Conservation (phyloP, 1,140 invertebrate species). For the Scaptomyza pallida region DNA sequence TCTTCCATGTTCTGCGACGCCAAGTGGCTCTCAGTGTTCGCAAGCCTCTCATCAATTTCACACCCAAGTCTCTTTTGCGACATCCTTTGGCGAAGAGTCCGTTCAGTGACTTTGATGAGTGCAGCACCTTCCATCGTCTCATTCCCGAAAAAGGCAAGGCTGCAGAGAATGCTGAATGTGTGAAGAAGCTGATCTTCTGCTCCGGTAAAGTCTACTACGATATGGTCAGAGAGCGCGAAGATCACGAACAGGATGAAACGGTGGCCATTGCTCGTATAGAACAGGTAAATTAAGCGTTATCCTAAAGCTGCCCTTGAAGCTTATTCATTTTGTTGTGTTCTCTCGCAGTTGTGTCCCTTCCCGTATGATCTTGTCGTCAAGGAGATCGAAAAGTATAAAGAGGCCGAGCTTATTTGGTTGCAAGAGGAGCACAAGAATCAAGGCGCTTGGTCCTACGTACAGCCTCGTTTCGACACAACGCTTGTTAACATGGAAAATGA, state of each 20-base stretch:
- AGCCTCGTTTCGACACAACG: slow-evolving; percentile 94
- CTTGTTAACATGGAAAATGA: slow-evolving; percentile 80
- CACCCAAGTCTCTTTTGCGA: slow-evolving; percentile 97
- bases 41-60: slow-evolving; percentile 98
- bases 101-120: slow-evolving; percentile 96
- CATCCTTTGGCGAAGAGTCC: slow-evolving; percentile 97
- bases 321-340: no score
- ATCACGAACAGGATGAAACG: slow-evolving; percentile 90
- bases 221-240: slow-evolving; percentile 92
- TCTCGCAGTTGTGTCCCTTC: slow-evolving; percentile 95
- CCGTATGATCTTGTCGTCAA: slow-evolving; percentile 97
- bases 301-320: background rate
- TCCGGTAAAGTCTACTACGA: slow-evolving; percentile 99
- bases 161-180: slow-evolving; percentile 87
- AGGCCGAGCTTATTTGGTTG: slow-evolving; percentile 94
- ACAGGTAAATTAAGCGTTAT: slow-evolving; percentile 87
- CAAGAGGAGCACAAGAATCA: slow-evolving; percentile 99
- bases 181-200: slow-evolving; percentile 96
- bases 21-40: slow-evolving; percentile 98
- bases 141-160: slow-evolving; percentile 92
- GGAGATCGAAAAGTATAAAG: slow-evolving; percentile 95
- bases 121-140: slow-evolving; percentile 90
- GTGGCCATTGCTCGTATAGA: slow-evolving; percentile 95
- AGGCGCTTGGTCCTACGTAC: slow-evolving; percentile 97
- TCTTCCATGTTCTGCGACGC: slow-evolving; percentile 97